Evolutionary conservation across 2,888 invertebrate genomes (phyloP).

Genomic region (Sphaerophoria rueppellii): DNA sequence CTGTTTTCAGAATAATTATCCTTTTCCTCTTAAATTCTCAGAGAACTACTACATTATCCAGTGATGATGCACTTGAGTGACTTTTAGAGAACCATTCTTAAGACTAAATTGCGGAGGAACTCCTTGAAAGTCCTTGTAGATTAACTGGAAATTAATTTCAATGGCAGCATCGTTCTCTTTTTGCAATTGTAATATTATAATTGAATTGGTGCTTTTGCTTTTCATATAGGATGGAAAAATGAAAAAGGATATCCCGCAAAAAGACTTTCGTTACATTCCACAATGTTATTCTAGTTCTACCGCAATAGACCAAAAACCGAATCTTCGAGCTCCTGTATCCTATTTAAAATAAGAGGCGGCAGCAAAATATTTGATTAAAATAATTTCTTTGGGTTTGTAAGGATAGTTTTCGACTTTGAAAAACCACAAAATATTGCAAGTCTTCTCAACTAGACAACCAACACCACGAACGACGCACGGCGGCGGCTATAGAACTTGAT

Average conservation of each 20-base stretch:
- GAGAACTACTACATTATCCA: neutral
- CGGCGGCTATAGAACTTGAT: neutral
- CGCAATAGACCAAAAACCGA: neutral
- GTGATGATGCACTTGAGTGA: constrained; percentile 15
- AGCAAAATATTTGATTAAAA: constrained; percentile 70
- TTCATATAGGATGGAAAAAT: neutral
- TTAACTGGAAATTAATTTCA: constrained; percentile 19
- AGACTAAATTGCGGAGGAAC: neutral
- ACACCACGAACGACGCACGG: too few species aligned
- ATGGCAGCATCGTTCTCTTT: constrained; percentile 22
- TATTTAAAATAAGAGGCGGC: constrained; percentile 21
- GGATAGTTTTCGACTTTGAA: constrained; percentile 25
- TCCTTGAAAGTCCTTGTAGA: constrained; percentile 8
- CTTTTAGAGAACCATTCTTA: constrained; percentile 4
- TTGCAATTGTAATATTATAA: constrained; percentile 1
- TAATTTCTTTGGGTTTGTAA: constrained; percentile 52
- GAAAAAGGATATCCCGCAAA: constrained; percentile 12
- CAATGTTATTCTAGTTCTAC: neutral
- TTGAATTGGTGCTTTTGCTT: constrained; percentile 56
- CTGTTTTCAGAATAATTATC: constrained; percentile 1
- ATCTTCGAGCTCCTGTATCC: neutral
- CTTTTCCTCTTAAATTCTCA: neutral
- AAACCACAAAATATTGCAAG: constrained; percentile 20
- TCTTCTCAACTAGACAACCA: neutral
- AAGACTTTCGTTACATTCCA: neutral